These are phyloP conservation scores for Sebastes reedi DNA, from an alignment of 2,797 vertebrate species.

Conservation along the genomic window DNA sequence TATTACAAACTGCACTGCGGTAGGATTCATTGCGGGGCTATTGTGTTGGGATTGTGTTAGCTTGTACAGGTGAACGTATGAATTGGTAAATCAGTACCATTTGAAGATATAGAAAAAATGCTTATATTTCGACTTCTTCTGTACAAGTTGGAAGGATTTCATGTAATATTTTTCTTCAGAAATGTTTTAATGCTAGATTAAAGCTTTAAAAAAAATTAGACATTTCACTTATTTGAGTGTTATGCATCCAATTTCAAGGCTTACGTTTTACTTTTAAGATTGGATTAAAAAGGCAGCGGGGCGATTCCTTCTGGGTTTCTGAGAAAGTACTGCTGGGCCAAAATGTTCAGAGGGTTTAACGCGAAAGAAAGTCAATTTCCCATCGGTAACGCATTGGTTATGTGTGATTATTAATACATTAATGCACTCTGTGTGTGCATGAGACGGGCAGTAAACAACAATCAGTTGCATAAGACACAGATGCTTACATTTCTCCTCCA, in stretches of 20 bases:
- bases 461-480: conserved; percentile 21
- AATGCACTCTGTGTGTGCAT: background rate
- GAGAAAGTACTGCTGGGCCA: background rate
- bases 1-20: background rate
- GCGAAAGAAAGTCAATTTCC: conserved; percentile 34
- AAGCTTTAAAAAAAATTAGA: background rate
- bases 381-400: conserved; percentile 7
- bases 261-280: conserved; percentile 6
- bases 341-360: conserved; percentile 7
- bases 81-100: background rate
- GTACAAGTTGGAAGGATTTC: background rate
- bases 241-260: conserved; percentile 12
- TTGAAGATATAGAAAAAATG: background rate
- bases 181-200: background rate
- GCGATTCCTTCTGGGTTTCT: conserved; percentile 12
- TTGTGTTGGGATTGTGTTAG: background rate
- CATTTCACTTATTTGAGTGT: background rate
- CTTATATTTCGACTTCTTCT: background rate
- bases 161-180: background rate
- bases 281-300: conserved; percentile 9
- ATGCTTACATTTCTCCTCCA: conserved; percentile 7
- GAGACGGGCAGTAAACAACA: conserved; percentile 1
- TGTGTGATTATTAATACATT: background rate
- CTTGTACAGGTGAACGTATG: background rate
- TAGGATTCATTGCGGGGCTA: too few species aligned